Base-by-base conservation (phyloP, 2,797 vertebrate species). In the Sphenodon punctatus region DNA sequence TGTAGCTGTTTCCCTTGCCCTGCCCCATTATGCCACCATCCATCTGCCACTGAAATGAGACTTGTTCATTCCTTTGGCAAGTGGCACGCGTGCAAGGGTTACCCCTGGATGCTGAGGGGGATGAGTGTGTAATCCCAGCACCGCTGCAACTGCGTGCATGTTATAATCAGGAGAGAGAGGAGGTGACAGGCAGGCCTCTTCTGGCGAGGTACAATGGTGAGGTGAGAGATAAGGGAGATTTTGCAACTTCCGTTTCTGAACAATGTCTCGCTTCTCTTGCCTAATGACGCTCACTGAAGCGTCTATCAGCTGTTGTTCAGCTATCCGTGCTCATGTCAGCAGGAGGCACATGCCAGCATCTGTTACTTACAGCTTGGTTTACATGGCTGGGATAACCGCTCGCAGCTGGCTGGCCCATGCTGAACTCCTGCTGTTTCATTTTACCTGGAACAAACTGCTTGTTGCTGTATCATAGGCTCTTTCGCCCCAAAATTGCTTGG, bases 381-480 rank as follows among this genome's bases (percentile, higher is more conserved):
- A 58, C 36, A 67, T 3, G 87, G 39, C 10, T 68, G 80, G 48
- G 74, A 82, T 80, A 80, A 78, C 80, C 75, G 71, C 68, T 85
- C 53, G 58, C 56, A 49, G 51, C 23, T 27, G 41, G 78, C 68
- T 7, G 3, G 73, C 78, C 27, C 34, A 68, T 56, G 87, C 78
- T 78, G 85, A 89, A 76, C 88, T 42, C 19, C 46, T 82, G 63
- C 42, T 46, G 6, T 65, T 87, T 67, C 5, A 13, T 84, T 88
- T 67, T n/a, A 73, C 80, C 66, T 39, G 27, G 55, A 79, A 75
- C 63, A 81, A 80, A 79, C 82, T 87, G 58, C 63, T 76, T 75
- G 63, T 30, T 73, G 78, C 46, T 82, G 20, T 58, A 71, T 61
- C 61, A 66, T 60, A 66, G 64, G n/a, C n/a, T 67, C 3, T 9